Conservation (phyloP, 2,797 vertebrate genomes). For the Nannoperca australis region DNA sequence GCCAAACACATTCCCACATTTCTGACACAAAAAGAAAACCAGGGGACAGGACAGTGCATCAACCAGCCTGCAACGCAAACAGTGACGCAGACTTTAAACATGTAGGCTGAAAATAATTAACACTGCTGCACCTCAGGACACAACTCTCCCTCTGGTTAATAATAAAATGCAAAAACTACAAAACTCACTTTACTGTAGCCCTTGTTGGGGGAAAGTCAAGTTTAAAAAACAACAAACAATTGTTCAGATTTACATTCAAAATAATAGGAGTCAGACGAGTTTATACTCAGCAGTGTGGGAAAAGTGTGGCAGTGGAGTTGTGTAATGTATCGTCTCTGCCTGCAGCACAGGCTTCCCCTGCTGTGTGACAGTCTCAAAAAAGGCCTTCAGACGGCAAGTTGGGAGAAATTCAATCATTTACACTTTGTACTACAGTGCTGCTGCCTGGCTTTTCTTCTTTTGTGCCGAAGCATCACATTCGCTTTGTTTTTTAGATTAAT, state of each 20-base stretch:
- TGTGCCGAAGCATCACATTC: neutral
- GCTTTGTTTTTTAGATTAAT: constrained; percentile 21
- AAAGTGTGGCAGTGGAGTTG: constrained; percentile 9
- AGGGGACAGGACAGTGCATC: neutral
- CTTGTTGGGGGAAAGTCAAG: constrained; percentile 20
- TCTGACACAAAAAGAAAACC: constrained; percentile 4
- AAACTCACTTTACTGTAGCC: constrained; percentile 16
- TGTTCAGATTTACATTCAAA: constrained; percentile 46
- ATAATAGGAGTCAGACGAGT: constrained; percentile 1
- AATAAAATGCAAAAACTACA: constrained; percentile 9
- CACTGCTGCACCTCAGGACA: constrained; percentile 21
- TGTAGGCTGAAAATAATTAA: constrained; percentile 37
- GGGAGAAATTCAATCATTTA: constrained; percentile 41
- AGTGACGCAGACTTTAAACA: constrained; percentile 19
- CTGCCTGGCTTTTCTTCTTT: constrained; percentile 28
- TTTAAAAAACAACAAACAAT: neutral
- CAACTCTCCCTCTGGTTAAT: constrained; percentile 12
- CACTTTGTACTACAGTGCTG: constrained; percentile 13
- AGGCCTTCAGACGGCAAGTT: constrained; percentile 22
- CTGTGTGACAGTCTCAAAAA: constrained; percentile 44
- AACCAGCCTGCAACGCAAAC: constrained; percentile 36
- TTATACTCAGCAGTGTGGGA: constrained; percentile 6
- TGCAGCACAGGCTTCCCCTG: constrained; percentile 37
- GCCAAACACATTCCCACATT: neutral
- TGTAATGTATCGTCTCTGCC: constrained; percentile 14